Conservation (phyloP, 2,113 vertebrate genomes). For the Salminus brasiliensis region DNA sequence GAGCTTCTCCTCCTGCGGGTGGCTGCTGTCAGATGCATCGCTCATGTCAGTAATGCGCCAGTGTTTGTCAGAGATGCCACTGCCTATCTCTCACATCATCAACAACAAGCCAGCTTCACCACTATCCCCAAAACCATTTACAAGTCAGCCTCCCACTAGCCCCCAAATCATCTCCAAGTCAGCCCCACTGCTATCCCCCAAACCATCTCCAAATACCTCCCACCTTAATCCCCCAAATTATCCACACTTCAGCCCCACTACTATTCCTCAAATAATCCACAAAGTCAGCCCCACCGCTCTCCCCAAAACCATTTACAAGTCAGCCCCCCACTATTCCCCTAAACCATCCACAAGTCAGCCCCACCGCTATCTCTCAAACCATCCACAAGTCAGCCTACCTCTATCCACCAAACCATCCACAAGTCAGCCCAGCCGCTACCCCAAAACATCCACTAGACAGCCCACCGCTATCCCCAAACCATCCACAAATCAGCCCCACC, state of each 20-base stretch:
- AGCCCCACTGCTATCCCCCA: not conserved
- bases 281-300: not conserved
- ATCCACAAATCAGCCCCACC: not conserved
- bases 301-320: no score
- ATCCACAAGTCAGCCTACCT: no score
- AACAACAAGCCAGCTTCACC: not conserved
- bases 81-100: not conserved
- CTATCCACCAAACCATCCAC: not conserved
- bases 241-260: not conserved
- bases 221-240: no score
- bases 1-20: not conserved
- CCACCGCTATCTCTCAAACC: not conserved
- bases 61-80: conserved; percentile 15
- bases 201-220: not conserved
- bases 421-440: not conserved
- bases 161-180: no score
- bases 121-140: not conserved
- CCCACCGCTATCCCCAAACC: not conserved
- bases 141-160: no score
- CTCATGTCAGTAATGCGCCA: not conserved
- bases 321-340: not conserved
- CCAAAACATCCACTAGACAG: no score
- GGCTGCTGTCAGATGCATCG: not conserved
- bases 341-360: not conserved
- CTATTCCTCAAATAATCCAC: not conserved